Conservation (phyloP, 2,797 vertebrate genomes). For the Botia almorhae region DNA sequence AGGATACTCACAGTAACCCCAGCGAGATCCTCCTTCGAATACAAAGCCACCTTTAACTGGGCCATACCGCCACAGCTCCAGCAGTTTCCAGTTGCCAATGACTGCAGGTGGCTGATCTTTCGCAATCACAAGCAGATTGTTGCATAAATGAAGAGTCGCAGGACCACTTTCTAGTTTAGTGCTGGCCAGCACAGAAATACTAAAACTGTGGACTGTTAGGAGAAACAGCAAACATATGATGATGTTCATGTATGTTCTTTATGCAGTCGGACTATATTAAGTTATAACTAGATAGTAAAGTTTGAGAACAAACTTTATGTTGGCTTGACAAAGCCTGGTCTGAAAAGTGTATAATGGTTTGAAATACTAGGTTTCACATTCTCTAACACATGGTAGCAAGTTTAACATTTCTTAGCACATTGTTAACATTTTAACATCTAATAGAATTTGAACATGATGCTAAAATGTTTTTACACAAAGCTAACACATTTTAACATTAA, state of each 20-base stretch:
- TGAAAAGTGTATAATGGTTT: no score
- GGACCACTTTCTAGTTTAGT: slow-evolving; percentile 93
- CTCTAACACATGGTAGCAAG: no score
- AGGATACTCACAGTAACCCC: slow-evolving; percentile 90
- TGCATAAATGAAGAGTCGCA: slow-evolving; percentile 93
- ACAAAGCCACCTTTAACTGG: slow-evolving; percentile 92
- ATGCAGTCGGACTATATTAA: not conserved
- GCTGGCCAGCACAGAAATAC: slow-evolving; percentile 88
- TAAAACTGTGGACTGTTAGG: slow-evolving; percentile 85
- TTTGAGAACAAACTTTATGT: no score
- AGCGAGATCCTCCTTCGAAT: slow-evolving; percentile 96
- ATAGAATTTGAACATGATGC: no score
- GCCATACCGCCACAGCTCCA: slow-evolving; percentile 92
- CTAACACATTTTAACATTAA: no score
- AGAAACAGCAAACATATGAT: slow-evolving; percentile 3
- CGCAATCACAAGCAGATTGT: slow-evolving; percentile 86
- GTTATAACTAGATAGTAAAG: no score
- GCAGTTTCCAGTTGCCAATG: slow-evolving; percentile 91
- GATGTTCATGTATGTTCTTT: not conserved
- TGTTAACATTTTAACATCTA: no score
- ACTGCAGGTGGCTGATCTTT: slow-evolving; percentile 86
- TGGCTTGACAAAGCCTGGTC: no score
- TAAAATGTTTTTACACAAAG: no score
- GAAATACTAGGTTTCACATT: no score
- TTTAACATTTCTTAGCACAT: no score